phyloP scores from a whole-genome alignment of 2,113 vertebrate species.

The Brachyistius frenatus region DNA sequence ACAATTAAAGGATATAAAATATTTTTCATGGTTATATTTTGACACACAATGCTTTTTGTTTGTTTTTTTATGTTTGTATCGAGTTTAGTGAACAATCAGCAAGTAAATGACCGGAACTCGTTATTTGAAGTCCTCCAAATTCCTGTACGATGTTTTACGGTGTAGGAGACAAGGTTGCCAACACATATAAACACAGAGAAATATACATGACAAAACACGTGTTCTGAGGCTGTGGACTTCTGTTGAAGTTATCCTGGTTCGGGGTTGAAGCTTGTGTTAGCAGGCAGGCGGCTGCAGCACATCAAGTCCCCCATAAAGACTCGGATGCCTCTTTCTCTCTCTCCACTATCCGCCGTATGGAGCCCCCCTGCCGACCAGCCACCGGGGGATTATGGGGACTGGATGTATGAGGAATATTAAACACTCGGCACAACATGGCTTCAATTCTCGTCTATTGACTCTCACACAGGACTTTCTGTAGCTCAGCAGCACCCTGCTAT shows the following conservation, averaged over 20 bases:
- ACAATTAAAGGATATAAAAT: too few species aligned
- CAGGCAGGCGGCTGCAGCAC: slow-evolving; percentile 48
- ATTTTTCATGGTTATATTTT: too few species aligned
- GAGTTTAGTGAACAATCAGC: neutral
- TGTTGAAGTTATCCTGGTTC: neutral
- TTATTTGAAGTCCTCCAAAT: neutral
- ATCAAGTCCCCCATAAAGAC: slow-evolving; percentile 43
- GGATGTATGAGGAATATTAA: slow-evolving; percentile 72
- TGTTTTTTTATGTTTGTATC: too few species aligned
- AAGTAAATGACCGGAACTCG: neutral
- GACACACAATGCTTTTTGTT: too few species aligned
- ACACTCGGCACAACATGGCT: slow-evolving; percentile 39
- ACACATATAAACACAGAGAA: too few species aligned
- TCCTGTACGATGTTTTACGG: neutral
- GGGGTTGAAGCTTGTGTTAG: slow-evolving; percentile 22
- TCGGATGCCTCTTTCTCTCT: slow-evolving; percentile 20
- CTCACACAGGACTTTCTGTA: slow-evolving; percentile 35
- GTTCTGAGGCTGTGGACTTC: slow-evolving; percentile 9
- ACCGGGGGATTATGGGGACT: slow-evolving; percentile 53
- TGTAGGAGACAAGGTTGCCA: too few species aligned
- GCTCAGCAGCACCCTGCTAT: slow-evolving; percentile 52
- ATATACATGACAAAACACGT: neutral
- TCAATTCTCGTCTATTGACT: slow-evolving; percentile 55
- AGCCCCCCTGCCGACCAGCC: slow-evolving; percentile 28
- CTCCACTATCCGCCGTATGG: slow-evolving; percentile 27